Evolutionary conservation across 2,113 vertebrate species (phyloP), one percentile per base, ranked within the genome.

Genomic region (Nothocercus julius): DNA sequence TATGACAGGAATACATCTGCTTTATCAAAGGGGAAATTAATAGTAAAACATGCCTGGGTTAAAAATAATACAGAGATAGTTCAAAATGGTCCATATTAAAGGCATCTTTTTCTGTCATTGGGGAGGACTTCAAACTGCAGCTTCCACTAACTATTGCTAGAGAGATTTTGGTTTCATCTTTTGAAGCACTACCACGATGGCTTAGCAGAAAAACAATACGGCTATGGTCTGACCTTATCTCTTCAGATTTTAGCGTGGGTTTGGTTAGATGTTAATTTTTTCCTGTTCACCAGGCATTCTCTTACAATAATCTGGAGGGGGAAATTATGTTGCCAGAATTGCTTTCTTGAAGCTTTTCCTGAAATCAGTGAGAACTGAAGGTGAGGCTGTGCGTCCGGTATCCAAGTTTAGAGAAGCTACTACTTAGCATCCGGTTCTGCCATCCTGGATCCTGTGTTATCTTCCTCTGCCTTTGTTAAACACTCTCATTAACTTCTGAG

Each of bases 351-450:
- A 90, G 73, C 4, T 82, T 11, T 78, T 56, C 1, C 4, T 75
- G 34, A 81, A 90, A 70, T 74, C 11, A 11, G 14, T 45, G 51
- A 88, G 68, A 88, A 42, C 6, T 40, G 51, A 84, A 81, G 38
- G 24, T 42, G 45, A 40, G 74, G 54, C 59, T 81, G 13, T 72
- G 34, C 51, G 53, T 89, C 66, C 66, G 79, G 74, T 83, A 75
- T 27, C 51, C 34, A 75, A 38, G 32, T 68, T 40, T 47, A 82
- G 90, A 84, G 77, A 70, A 83, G 11, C 17, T 88, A 42, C 32
- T 90, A 11, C 86, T 88, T 84, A 92, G 51, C 77, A 64, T n/a
- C 54, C 56, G 38, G n/a, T 82, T 81, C 61, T 93, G 42, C 42
- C 61, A n/a, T 36, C 21, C 66, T 68, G 30, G 56, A 58, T 15